A percentile compares a stretch with the other conserved stretches of the same genome.
phyloP scores from a whole-genome alignment of 2,113 vertebrate species.

The Ibidorhyncha struthersii region DNA sequence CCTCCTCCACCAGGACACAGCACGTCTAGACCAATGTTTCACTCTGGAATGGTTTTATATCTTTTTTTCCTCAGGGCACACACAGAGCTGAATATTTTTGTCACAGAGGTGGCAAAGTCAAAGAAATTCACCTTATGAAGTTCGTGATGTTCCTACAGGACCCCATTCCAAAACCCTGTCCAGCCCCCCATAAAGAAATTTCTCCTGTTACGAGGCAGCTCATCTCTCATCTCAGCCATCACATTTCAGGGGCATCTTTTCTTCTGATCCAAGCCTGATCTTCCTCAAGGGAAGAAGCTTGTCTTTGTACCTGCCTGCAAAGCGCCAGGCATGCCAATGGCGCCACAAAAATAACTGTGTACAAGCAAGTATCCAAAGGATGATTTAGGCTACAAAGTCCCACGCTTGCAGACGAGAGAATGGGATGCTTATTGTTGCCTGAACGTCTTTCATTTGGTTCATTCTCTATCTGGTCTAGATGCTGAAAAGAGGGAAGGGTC shows the following conservation, averaged over 20 bases:
- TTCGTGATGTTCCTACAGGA: neutral
- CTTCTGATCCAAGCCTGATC: neutral
- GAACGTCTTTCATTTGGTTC: neutral
- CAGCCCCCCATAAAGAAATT: neutral
- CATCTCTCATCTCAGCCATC: neutral
- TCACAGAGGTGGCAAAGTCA: slow-evolving; percentile 7
- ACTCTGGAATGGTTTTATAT: neutral
- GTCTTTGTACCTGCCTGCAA: neutral
- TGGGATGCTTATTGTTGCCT: neutral
- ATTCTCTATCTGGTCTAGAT: neutral
- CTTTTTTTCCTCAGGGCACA: neutral
- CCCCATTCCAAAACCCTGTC: neutral
- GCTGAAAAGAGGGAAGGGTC: neutral
- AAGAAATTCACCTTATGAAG: slow-evolving; percentile 16
- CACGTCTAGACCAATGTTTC: neutral
- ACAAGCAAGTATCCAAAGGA: neutral
- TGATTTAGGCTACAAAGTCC: neutral
- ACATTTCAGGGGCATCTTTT: neutral
- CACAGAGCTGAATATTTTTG: neutral
- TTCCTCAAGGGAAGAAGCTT: neutral
- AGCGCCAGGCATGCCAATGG: neutral
- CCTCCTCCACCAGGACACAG: neutral
- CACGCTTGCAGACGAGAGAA: neutral
- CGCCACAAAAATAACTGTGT: neutral
- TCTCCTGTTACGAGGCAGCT: neutral